Base-by-base conservation (phyloP, 2,888 invertebrate species). In the Luperina nickerlii region DNA sequence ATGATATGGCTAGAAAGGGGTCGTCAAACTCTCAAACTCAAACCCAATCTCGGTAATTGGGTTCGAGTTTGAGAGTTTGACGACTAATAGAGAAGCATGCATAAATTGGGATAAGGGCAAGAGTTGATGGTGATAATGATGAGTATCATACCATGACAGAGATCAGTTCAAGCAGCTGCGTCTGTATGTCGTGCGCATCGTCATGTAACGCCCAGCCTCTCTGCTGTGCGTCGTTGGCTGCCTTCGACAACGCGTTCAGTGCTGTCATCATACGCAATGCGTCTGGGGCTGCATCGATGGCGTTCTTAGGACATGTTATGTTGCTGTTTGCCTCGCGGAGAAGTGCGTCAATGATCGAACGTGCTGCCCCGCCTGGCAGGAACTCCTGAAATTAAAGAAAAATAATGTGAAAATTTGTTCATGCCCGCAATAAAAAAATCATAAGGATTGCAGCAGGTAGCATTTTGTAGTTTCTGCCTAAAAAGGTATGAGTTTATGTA, bases 191-290 rank as follows among this genome's bases (percentile, higher is more conserved):
- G 81, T 98, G 97, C 88, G 99, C 99, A 94, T 99, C 99, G 93
- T 99, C 99, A 93, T 99, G 98, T 54, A 99, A 96, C 94, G 99
- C 98, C 99, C 99, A 99, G 89, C 99, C 99, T 79, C 99, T 97
- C 92, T 99, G 99, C 92, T 99, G 99, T 0, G 99, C 98, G 93
- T 99, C 99, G 92, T 99, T 99, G 88, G 99, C 99, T 87, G 99
- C 99, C 83, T 98, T 98, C 4, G 98, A 98, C 86, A 99, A 95
- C 85, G 99, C 98, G 85, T 98, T 98, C 88, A 99, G 98, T 60
- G 99, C 98, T 69, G 98, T 98, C 94, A 98, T 98, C 94, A 99
- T 97, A 45, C 98, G 97, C 88, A 98, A 97, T 0, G 99, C 98
- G 94, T 99, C 99, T 6, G 98, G 98, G 0, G 99, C 98, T 75